Conservation (phyloP, 2,797 vertebrate genomes). For the Spinus pinus region DNA sequence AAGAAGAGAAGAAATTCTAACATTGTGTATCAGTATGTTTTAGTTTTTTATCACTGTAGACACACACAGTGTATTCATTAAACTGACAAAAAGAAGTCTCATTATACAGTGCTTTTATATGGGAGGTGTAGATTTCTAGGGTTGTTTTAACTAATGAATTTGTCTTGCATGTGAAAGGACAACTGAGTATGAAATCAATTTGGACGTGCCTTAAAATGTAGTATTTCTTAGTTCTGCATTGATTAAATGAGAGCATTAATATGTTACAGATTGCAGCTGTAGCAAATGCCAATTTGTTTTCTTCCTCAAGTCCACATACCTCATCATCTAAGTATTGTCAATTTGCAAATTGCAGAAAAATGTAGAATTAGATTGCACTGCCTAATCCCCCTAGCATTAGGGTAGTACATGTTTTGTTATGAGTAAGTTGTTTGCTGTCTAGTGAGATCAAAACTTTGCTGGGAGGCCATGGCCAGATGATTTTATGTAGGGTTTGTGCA, state of each 20-base stretch:
- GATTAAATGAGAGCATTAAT: conserved; percentile 22
- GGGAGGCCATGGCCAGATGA: neutral
- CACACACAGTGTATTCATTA: neutral
- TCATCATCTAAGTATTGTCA: conserved; percentile 25
- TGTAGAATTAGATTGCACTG: neutral
- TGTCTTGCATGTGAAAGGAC: neutral
- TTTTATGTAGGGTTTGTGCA: neutral
- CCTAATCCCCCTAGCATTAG: neutral
- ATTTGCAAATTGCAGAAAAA: conserved; percentile 20
- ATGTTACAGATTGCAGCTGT: neutral
- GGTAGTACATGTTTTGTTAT: neutral
- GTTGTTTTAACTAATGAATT: conserved; percentile 12
- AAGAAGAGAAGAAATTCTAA: neutral
- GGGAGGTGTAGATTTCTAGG: neutral
- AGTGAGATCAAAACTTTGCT: neutral
- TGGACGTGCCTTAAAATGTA: neutral
- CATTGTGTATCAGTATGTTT: neutral
- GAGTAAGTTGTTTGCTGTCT: neutral
- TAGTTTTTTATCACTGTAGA: neutral
- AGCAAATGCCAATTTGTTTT: conserved; percentile 37
- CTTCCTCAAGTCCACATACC: neutral
- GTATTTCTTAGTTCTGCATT: neutral
- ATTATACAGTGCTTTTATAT: neutral
- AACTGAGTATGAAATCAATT: conserved; percentile 35
- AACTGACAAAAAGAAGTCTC: neutral